Base-by-base conservation (phyloP, 2,113 vertebrate genomes). In the Cyprinodon brontotheroides region DNA sequence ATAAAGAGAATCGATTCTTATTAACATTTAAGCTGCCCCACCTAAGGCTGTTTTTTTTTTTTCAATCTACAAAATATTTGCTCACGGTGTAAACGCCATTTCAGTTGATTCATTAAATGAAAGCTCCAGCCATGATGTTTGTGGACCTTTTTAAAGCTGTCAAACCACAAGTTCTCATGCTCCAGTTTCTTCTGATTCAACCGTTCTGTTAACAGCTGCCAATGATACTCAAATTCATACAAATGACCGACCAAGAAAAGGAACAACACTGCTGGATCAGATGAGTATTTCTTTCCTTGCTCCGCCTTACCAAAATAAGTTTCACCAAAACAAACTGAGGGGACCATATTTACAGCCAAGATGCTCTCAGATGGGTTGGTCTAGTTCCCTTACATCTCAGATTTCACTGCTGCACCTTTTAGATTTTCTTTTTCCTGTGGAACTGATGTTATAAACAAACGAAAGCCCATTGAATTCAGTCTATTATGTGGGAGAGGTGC, bases 1-100 rank as follows among this genome's bases (percentile, higher is more conserved):
- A 62, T 62, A 60, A 83, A 78, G 62, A 63, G 64, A 78, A 80
- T 73, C 37, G 76, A 81, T 78, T 17, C 53, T 63, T 75, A 80
- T 78, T 48, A 83, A 79, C 68, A 66, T 65, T 66, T 6, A 3
- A 47, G 47, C 37, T 68, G 53, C 17, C 61, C 61, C 2, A 64
- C 74, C 39, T 20, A 11, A 29, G 57, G 43, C 43, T 63, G 57
- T 45, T 40, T 67, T 65, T 86, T 82, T 40, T 11, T 40, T 41
- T 47, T 29, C 11, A 68, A 29, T 29, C 29, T 29, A 53, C 2
- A 45, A 45, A 10, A 45, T 64, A 74, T 69, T 70, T 67, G 59
- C 50, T 77, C 15, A 67, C 20, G 62, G 47, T 69, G 70, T 72
- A 60, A 61, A 72, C 68, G 72, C 66, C 61, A 78, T 81, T 77